Evolutionary conservation across 1,140 invertebrate species (phyloP).

Genomic region (Piezodorus guildinii): DNA sequence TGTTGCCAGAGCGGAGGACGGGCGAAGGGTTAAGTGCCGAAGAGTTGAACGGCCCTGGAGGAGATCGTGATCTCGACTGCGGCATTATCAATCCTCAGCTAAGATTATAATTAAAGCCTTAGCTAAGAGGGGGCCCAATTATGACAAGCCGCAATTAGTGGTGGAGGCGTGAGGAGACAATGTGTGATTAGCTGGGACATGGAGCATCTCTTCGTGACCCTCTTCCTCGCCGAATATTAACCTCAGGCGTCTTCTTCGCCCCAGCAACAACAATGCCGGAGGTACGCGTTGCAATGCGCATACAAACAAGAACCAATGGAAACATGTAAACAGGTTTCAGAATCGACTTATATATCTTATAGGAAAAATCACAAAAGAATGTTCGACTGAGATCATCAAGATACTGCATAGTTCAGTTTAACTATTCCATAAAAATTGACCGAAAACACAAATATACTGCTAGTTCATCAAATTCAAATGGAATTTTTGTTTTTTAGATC

Average conservation of each 20-base stretch:
- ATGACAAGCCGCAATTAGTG: background rate
- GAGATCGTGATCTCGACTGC: background rate
- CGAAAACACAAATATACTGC: too few relatives aligned
- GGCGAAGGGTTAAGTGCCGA: background rate
- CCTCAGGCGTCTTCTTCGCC: background rate
- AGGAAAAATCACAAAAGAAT: too few relatives aligned
- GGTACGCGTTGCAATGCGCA: too few relatives aligned
- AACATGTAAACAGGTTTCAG: too few relatives aligned
- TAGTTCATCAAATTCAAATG: too few relatives aligned
- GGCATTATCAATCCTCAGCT: background rate
- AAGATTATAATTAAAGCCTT: background rate
- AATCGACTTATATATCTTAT: too few relatives aligned
- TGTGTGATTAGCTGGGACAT: slow-evolving; percentile 2
- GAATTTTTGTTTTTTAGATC: too few relatives aligned
- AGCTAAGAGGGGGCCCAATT: background rate
- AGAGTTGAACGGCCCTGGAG: background rate
- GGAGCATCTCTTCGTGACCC: background rate
- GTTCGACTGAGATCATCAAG: too few relatives aligned
- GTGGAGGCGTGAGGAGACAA: background rate
- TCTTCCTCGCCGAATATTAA: background rate
- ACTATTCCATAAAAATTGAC: too few relatives aligned
- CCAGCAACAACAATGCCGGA: background rate
- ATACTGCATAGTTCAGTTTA: too few relatives aligned
- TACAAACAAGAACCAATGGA: too few relatives aligned
- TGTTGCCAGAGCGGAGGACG: background rate